Conservation (phyloP, 1,140 invertebrate species). For the Doryteuthis pealeii region DNA sequence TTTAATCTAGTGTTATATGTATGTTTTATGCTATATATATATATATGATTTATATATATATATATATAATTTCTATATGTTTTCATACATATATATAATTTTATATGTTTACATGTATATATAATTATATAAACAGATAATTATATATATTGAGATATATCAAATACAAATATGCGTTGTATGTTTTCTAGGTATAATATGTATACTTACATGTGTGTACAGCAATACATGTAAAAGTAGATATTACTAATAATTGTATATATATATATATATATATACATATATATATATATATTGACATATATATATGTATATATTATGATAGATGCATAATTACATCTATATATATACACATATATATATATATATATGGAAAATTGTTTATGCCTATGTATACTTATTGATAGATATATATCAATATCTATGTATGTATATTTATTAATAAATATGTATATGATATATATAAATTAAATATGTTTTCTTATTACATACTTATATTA, state of each 20-base stretch:
- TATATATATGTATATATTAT: background rate
- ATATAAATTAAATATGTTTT: too few species aligned
- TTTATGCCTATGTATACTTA: background rate
- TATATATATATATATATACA: background rate
- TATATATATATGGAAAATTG: background rate
- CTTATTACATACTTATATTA: too few species aligned
- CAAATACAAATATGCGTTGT: background rate
- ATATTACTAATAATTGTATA: background rate
- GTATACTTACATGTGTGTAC: background rate
- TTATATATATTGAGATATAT: background rate
- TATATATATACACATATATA: background rate
- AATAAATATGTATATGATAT: too few species aligned
- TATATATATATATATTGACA: background rate
- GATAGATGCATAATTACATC: background rate
- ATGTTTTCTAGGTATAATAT: background rate
- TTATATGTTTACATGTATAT: background rate
- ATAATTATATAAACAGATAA: background rate
- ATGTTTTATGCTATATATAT: background rate
- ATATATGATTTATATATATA: background rate
- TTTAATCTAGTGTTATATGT: too few species aligned
- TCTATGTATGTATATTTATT: background rate
- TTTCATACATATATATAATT: background rate
- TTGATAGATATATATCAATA: background rate
- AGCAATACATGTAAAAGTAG: background rate
- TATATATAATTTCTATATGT: background rate